A percentile compares a stretch with the other conserved stretches of the same genome.
These are phyloP conservation scores for Amia ocellicauda DNA, from an alignment of 2,113 vertebrate species.

Conservation along the genomic window DNA sequence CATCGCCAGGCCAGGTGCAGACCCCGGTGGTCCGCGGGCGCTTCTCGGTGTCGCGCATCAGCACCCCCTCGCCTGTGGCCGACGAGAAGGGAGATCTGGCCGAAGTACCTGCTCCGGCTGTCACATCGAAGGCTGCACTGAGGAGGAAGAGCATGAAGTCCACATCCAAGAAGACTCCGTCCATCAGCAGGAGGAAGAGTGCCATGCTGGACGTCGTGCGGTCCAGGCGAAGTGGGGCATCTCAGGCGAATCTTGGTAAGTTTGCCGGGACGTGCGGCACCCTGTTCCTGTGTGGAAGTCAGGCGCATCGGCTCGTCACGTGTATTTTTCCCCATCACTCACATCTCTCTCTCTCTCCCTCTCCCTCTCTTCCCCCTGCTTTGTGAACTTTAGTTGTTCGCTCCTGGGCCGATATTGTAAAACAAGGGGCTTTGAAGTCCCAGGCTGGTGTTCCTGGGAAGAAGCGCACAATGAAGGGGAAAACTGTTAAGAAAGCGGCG, in stretches of 20 bases:
- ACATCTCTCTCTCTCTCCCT: neutral
- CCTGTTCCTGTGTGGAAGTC: too few species aligned
- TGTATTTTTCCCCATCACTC: neutral
- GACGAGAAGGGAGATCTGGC: conserved; percentile 22
- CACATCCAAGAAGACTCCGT: conserved; percentile 36
- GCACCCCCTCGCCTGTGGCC: conserved; percentile 48
- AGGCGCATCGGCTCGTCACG: too few species aligned
- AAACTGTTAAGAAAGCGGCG: conserved; percentile 38
- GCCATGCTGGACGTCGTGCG: conserved; percentile 46
- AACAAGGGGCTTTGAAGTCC: conserved; percentile 65
- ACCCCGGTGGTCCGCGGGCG: conserved; percentile 48
- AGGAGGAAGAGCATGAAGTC: conserved; percentile 48
- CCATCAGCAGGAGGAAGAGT: conserved; percentile 48
- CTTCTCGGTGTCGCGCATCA: conserved; percentile 69
- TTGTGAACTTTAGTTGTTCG: conserved; percentile 51
- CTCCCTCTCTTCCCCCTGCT: neutral
- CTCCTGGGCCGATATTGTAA: conserved; percentile 80
- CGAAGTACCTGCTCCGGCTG: fast-evolving
- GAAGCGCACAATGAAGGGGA: conserved; percentile 33
- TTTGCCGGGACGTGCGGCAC: too few species aligned
- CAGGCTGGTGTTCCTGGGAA: conserved; percentile 42
- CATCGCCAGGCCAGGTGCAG: neutral
- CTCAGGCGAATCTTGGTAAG: conserved; percentile 76
- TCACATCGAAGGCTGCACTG: conserved; percentile 34
- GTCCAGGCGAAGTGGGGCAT: conserved; percentile 71